A percentile compares a stretch with the other conserved stretches of the same genome.
These are phyloP conservation scores for Aelia acuminata DNA, from an alignment of 2,888 invertebrate genomes.

Conservation along the genomic window DNA sequence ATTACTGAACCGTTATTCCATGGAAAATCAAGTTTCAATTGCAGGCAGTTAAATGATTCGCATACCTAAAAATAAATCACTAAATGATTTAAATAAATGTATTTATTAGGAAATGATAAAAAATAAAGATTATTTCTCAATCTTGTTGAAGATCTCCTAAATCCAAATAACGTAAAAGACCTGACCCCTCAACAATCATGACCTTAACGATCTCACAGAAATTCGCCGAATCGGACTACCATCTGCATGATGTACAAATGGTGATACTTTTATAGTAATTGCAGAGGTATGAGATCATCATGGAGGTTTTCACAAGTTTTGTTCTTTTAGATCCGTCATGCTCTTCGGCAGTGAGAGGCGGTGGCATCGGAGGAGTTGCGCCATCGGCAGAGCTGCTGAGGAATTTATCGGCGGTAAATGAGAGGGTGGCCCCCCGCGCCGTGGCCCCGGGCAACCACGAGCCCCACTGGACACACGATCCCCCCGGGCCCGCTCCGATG, in stretches of 20 bases:
- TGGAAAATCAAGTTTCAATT: too few species aligned
- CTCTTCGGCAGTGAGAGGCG: slow-evolving; percentile 23
- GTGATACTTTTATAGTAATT: neutral
- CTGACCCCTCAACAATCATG: too few species aligned
- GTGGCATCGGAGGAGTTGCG: slow-evolving; percentile 23
- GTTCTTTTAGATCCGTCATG: neutral
- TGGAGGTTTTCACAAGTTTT: neutral
- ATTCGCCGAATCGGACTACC: neutral
- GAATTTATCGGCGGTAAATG: slow-evolving; percentile 48
- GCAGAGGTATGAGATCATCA: neutral
- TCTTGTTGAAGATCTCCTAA: too few species aligned
- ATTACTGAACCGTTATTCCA: too few species aligned
- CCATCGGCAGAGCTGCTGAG: slow-evolving; percentile 46
- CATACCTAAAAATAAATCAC: too few species aligned
- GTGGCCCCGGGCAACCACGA: neutral
- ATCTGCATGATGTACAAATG: neutral
- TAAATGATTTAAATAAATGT: too few species aligned
- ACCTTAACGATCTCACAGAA: too few species aligned
- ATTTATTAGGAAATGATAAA: too few species aligned
- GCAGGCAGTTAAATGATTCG: too few species aligned
- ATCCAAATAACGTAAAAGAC: too few species aligned
- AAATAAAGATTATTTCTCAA: too few species aligned
- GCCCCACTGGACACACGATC: slow-evolving; percentile 39
- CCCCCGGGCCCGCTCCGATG: neutral
- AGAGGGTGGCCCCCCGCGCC: slow-evolving; percentile 45